A percentile compares a stretch with the other conserved stretches of the same genome.
phyloP scores from a whole-genome alignment of 1,140 invertebrate species.

The Philopotamus ludificatus region DNA sequence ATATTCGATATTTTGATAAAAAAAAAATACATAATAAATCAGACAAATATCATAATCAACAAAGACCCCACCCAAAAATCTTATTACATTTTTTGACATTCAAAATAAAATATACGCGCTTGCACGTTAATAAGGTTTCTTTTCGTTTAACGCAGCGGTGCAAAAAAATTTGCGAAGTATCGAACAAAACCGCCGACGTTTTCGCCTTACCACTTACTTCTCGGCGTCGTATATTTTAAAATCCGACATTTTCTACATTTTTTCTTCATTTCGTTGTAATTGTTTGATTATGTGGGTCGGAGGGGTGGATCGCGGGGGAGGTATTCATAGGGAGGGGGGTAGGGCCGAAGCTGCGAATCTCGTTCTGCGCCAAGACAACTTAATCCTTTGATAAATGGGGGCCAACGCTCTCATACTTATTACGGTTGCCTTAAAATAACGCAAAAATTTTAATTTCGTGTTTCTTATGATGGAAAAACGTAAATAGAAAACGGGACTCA shows the following conservation, averaged over 20 bases:
- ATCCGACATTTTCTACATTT: neutral
- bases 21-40: too few species aligned
- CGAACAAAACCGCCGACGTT: neutral
- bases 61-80: too few species aligned
- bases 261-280: neutral
- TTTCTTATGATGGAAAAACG: conserved; percentile 9
- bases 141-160: neutral
- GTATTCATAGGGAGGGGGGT: neutral
- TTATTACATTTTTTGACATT: too few species aligned
- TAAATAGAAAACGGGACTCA: conserved; percentile 17
- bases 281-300: neutral
- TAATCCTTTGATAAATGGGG: conserved; percentile 38
- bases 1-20: too few species aligned
- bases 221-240: neutral
- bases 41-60: too few species aligned
- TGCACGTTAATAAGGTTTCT: neutral
- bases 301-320: neutral
- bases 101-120: neutral
- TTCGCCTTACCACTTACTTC: neutral
- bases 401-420: conserved; percentile 21
- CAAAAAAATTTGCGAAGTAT: neutral
- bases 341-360: conserved; percentile 10
- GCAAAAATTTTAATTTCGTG: conserved; percentile 22
- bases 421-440: conserved; percentile 19
- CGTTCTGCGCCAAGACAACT: conserved; percentile 27